Evolutionary conservation across 2,888 invertebrate species (phyloP), one percentile per base, ranked within the genome.

Genomic region (Lithophane semibrunnea): DNA sequence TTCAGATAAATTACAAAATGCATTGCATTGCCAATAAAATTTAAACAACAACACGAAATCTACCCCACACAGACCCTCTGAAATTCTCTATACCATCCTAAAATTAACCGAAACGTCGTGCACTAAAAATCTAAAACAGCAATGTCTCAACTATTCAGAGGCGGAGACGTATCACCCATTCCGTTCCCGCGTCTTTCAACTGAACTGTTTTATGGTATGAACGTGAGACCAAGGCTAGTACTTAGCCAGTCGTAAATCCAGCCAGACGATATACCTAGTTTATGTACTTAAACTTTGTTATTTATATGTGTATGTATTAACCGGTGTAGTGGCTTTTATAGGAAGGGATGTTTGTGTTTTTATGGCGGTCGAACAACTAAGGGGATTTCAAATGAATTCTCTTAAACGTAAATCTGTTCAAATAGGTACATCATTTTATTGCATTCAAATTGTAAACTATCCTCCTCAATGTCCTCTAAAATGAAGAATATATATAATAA

Each of bases 151-250:
- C 88, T 80, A 88, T 88, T 88, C 87, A 89, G 60, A 75, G 42
- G 63, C 42, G 73, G 70, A 85, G 88, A 88, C 79, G 81, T 83
- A 87, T 87, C 68, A 67, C 69, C 79, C 81, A 87, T 88, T 89
- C 76, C 70, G 74, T 83, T 79, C 75, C 87, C 79, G 74, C 80
- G 84, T 83, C 87, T 86, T 86, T 86, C 90, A 92, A 90, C 89
- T 88, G 92, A 94, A 94, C 95, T 93, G 93, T 93, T 96, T 96
- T 96, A 96, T 94, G 92, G 94, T 86, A 74, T 85, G 86, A 90
- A 96, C 96, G 96, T 96, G 96, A 91, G 93, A 90, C 93, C 89
- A 88, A 90, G 89, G 86, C 88, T 86, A 63, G 83, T 88, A 86
- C 87, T 88, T 94, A 94, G 92, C 86, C 87, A 91, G 83, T 93